Percentiles rank a stretch among this genome's conserved stretches.
Evolutionary conservation across 2,113 vertebrate species (phyloP).

Genomic region (Bettongia penicillata): DNA sequence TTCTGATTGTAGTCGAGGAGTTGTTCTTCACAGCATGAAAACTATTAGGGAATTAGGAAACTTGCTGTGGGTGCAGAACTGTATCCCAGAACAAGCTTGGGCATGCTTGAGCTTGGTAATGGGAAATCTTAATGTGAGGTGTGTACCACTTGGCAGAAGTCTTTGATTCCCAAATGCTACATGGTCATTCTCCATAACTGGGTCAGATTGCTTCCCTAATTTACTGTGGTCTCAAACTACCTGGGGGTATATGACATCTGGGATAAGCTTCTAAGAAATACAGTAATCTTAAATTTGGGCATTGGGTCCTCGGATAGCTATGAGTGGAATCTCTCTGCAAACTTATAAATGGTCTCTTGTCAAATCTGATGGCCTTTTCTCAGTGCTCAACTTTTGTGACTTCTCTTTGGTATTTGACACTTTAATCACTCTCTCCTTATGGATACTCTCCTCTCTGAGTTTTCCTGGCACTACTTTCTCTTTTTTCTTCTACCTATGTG

Average conservation of each 20-base stretch:
- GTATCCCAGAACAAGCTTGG: neutral
- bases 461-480: neutral
- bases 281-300: conserved; percentile 28
- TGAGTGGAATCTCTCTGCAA: neutral
- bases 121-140: neutral
- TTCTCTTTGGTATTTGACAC: neutral
- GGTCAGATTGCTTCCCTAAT: conserved; percentile 29
- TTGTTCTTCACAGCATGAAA: conserved; percentile 39
- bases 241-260: neutral
- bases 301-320: conserved; percentile 23
- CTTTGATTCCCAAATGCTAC: conserved; percentile 25
- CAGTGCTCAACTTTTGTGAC: neutral
- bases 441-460: neutral
- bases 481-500: neutral
- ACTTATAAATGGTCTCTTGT: neutral
- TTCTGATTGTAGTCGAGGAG: conserved; percentile 24
- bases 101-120: neutral
- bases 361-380: neutral
- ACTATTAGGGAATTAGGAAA: neutral
- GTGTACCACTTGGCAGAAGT: conserved; percentile 8
- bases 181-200: conserved; percentile 37
- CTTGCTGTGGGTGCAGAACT: neutral
- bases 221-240: neutral
- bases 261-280: neutral
- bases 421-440: neutral